A percentile compares a stretch with the other conserved stretches of the same genome.
Conservation (phyloP, 2,888 invertebrate species). For the Pocota personata region DNA sequence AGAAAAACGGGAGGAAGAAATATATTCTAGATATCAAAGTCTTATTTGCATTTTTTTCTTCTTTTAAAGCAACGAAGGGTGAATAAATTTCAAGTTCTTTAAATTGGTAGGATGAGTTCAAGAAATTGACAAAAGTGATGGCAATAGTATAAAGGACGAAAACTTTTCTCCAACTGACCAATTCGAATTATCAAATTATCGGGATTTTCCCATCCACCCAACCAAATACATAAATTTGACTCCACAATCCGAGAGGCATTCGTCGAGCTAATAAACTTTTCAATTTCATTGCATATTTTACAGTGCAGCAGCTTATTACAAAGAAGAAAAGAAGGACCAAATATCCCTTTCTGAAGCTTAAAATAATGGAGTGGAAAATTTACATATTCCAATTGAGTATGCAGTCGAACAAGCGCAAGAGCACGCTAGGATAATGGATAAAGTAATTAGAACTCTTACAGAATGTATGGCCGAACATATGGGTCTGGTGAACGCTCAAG, state of each 20-base stretch:
- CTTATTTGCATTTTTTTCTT: slow-evolving; percentile 42
- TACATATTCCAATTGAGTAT: slow-evolving; percentile 54
- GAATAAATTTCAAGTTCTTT: slow-evolving; percentile 19
- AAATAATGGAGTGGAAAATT: slow-evolving; percentile 23
- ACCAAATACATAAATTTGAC: background rate
- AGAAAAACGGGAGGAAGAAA: background rate
- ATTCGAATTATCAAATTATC: slow-evolving; percentile 32
- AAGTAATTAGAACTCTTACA: slow-evolving; percentile 61
- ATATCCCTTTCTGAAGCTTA: background rate
- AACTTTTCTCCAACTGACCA: background rate
- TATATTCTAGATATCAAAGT: slow-evolving; percentile 12
- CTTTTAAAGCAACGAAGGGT: background rate
- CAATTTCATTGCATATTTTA: slow-evolving; percentile 36
- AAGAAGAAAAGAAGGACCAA: background rate
- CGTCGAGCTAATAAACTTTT: slow-evolving; percentile 8
- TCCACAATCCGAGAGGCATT: background rate
- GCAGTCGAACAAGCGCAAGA: slow-evolving; percentile 31
- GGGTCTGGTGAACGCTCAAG: background rate
- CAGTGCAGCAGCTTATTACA: background rate
- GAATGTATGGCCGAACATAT: background rate
- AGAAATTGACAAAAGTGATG: slow-evolving; percentile 34
- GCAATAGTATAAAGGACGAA: background rate
- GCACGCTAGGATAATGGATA: slow-evolving; percentile 50
- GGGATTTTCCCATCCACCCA: background rate
- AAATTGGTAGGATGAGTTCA: slow-evolving; percentile 1